Evolutionary conservation across 2,797 vertebrate genomes (phyloP).

Genomic region (Sandelia bainsii): DNA sequence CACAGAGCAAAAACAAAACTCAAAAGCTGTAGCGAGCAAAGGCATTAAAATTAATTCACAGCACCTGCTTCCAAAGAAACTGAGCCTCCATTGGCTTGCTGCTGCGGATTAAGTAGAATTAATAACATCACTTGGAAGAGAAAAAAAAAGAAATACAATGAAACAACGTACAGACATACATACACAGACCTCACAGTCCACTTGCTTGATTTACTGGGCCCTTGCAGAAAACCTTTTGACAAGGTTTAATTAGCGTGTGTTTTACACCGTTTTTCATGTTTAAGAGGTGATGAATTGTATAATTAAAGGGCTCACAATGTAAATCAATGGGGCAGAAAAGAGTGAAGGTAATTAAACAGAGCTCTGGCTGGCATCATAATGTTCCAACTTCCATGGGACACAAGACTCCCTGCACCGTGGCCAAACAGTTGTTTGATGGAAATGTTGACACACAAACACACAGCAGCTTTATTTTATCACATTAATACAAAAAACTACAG

Average conservation of each 20-base stretch:
- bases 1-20: conserved; percentile 41
- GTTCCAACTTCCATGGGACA: conserved; percentile 66
- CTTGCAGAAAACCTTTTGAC: conserved; percentile 79
- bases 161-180: conserved; percentile 37
- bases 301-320: conserved; percentile 92
- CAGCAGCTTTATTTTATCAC: conserved; percentile 29
- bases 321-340: conserved; percentile 89
- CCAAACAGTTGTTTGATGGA: conserved; percentile 57
- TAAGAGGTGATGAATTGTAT: conserved; percentile 93
- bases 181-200: conserved; percentile 29
- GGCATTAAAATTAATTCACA: conserved; percentile 51
- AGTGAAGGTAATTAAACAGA: conserved; percentile 87
- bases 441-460: conserved; percentile 38
- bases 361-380: conserved; percentile 70
- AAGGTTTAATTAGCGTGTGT: conserved; percentile 89
- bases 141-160: background rate
- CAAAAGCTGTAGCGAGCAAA: conserved; percentile 33
- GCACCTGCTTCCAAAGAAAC: conserved; percentile 60
- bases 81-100: conserved; percentile 29
- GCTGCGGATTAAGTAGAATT: conserved; percentile 60
- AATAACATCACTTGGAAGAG: conserved; percentile 44
- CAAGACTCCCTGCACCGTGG: conserved; percentile 15
- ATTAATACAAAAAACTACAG: conserved; percentile 21
- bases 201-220: conserved; percentile 66
- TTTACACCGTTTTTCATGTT: conserved; percentile 91